Evolutionary conservation across 2,888 invertebrate genomes (phyloP).

Genomic region (Drosophila parthenogenetica): DNA sequence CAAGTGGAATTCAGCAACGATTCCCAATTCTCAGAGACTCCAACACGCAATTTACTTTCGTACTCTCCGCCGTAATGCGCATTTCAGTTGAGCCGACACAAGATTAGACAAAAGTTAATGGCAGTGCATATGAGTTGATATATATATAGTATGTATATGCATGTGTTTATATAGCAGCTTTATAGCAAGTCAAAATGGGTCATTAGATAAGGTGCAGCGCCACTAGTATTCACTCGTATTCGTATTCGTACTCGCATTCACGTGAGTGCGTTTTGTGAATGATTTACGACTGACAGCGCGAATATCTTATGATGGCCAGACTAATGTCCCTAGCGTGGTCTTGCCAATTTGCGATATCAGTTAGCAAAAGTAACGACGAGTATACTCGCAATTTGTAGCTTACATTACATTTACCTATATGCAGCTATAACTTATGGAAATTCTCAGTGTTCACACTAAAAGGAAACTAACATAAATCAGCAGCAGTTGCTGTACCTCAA

Average conservation of each 20-base stretch:
- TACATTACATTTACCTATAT: background rate
- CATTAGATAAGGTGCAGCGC: slow-evolving; percentile 61
- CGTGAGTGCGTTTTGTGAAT: slow-evolving; percentile 67
- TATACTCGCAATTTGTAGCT: slow-evolving; percentile 4
- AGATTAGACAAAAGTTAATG: slow-evolving; percentile 69
- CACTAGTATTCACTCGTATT: background rate
- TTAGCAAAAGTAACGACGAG: slow-evolving; percentile 12
- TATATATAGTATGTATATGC: slow-evolving; percentile 4
- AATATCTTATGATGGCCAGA: slow-evolving; percentile 42
- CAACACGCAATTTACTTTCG: slow-evolving; percentile 59
- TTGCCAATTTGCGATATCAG: slow-evolving; percentile 56
- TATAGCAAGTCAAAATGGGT: slow-evolving; percentile 53
- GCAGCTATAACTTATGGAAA: slow-evolving; percentile 43
- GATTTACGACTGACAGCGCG: slow-evolving; percentile 66
- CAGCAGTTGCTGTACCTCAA: background rate
- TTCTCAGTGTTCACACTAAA: slow-evolving; percentile 21
- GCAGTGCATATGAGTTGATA: slow-evolving; percentile 45
- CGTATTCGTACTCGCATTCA: slow-evolving; percentile 34
- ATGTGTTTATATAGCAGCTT: slow-evolving; percentile 5
- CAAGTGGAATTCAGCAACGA: slow-evolving; percentile 5
- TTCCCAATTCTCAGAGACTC: background rate
- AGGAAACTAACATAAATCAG: slow-evolving; percentile 64
- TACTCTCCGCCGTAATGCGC: slow-evolving; percentile 52
- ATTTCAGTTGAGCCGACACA: slow-evolving; percentile 43
- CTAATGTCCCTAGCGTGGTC: slow-evolving; percentile 34